Evolutionary conservation across 2,113 vertebrate species (phyloP).

Genomic region (Dipodomys spectabilis): DNA sequence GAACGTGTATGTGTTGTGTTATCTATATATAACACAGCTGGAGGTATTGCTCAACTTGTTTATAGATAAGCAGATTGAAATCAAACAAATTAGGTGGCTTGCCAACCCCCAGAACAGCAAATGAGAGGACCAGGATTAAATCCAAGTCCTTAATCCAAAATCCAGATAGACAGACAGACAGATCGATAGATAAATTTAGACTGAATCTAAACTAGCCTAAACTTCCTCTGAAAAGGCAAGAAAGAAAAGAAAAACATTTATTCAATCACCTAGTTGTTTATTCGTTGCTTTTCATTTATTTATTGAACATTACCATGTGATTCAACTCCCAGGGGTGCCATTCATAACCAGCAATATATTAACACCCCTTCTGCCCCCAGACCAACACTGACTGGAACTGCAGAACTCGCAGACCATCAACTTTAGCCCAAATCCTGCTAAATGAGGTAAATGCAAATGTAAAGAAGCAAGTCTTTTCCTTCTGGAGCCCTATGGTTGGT

Average conservation of each 20-base stretch:
- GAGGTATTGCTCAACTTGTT: slow-evolving; percentile 4
- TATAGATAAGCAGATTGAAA: background rate
- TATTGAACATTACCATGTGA: background rate
- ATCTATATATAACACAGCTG: background rate
- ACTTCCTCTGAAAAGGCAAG: background rate
- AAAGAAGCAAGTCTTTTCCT: background rate
- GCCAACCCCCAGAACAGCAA: background rate
- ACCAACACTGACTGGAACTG: background rate
- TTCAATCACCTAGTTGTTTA: background rate
- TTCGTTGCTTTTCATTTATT: background rate
- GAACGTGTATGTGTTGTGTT: background rate
- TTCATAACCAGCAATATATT: too few relatives aligned
- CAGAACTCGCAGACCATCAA: background rate
- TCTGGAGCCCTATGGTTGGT: background rate
- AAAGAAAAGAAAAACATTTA: background rate
- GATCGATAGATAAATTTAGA: background rate
- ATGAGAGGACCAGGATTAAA: background rate
- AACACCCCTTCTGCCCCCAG: background rate
- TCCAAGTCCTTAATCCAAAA: background rate
- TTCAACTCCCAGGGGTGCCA: background rate
- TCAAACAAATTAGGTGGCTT: slow-evolving; percentile 48
- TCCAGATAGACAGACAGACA: too few relatives aligned
- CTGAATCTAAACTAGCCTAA: slow-evolving; percentile 7
- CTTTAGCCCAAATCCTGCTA: background rate
- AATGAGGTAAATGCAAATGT: background rate